Evolutionary conservation across 2,888 invertebrate genomes (phyloP).

Genomic region (Amphiduros pacificus): DNA sequence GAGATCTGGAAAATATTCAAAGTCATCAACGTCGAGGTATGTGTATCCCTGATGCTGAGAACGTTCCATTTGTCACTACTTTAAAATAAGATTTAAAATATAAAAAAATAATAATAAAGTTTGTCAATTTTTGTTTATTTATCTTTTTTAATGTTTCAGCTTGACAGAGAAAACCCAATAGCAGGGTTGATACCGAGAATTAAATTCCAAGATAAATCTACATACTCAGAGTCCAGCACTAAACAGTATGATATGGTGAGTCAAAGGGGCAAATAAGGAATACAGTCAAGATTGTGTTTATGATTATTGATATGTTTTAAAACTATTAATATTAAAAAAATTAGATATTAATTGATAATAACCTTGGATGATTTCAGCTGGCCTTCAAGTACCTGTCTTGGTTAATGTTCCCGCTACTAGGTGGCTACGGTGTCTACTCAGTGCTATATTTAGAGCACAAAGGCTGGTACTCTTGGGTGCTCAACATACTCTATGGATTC

Average conservation of each 20-base stretch:
- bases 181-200: constrained; percentile 81
- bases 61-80: too few species aligned
- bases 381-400: constrained; percentile 95
- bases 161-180: constrained; percentile 74
- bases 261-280: too few species aligned
- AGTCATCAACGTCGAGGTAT: constrained; percentile 64
- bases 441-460: constrained; percentile 94
- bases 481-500: constrained; percentile 97
- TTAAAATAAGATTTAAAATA: neutral
- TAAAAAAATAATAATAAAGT: neutral
- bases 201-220: constrained; percentile 88
- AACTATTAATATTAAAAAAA: too few species aligned
- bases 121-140: neutral
- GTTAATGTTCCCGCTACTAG: constrained; percentile 89
- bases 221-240: constrained; percentile 92
- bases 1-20: constrained; percentile 99
- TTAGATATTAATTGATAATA: too few species aligned
- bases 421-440: constrained; percentile 93
- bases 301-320: too few species aligned
- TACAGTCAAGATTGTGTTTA: too few species aligned
- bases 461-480: constrained; percentile 98
- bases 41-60: constrained; percentile 1
- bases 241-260: constrained; percentile 78
- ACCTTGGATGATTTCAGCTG: too few species aligned
- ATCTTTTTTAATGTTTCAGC: constrained; percentile 58